Base-by-base conservation (phyloP, 2,797 vertebrate species). In the Hephaestus fuliginosus region DNA sequence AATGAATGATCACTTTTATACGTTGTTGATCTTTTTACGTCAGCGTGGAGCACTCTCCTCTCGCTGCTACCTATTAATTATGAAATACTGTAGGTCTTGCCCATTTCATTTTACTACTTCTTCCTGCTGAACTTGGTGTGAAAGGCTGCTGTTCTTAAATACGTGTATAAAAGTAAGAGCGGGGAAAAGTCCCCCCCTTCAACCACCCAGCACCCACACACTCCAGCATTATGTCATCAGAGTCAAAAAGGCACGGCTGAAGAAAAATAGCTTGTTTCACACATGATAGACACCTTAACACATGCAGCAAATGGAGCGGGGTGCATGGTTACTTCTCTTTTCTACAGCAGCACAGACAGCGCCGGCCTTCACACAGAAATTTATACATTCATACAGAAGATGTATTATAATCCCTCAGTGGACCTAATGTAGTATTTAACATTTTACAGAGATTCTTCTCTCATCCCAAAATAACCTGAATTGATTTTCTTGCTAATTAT, bases 101-200 rank as follows among this genome's bases (percentile, higher is more conserved):
- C 88, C 83, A 68, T 93, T 94, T 92, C 64, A 28, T 94, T 96
- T 96, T 96, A 96, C 85, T 88, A 71, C 90, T 66, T 92, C 93
- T 95, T 96, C 95, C 95, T 95, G 95, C 92, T 95, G 92, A 95
- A 96, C 94, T 88, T 57, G 88, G 92, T 94, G 94, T 94, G 92
- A 95, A 94, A 88, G 83, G 94, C 92, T 95, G 94, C 95, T 92
- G 94, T 94, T 96, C 92, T 94, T 93, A 92, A 95, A 94, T 85
- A 84, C 90, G 83, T 92, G 87, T 88, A 90, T 95, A 92, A 96
- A 95, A 89, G 90, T 87, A 72, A 80, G 81, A 79, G 91, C 43
- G 79, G 81, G 91, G 84, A 86, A 81, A 88, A 63, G 70, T 87
- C 80, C 48, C 60, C 15, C 66, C 80, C 89, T 33, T 5, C 3